Evolutionary conservation across 2,797 vertebrate species (phyloP).

Genomic region (Aldrovandia affinis): DNA sequence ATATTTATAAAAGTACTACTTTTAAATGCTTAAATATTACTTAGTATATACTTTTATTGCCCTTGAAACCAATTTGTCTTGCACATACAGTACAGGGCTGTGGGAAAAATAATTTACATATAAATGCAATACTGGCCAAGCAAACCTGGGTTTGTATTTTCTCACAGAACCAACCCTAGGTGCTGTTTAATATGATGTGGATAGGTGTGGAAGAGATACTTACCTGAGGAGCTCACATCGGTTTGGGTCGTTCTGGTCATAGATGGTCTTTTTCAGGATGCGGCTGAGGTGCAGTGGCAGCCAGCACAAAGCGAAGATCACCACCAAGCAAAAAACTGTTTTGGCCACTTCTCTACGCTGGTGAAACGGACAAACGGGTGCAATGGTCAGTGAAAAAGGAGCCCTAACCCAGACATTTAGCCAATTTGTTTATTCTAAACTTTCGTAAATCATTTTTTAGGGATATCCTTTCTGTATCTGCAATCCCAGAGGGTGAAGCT

Average conservation of each 20-base stretch:
- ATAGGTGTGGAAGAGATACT: neutral
- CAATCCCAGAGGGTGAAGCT: neutral
- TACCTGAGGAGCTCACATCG: constrained; percentile 89
- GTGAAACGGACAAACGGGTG: neutral
- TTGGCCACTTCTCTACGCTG: constrained; percentile 82
- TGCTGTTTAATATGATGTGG: neutral
- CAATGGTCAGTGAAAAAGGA: neutral
- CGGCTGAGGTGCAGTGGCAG: constrained; percentile 88
- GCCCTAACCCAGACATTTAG: neutral
- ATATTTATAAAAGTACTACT: no score
- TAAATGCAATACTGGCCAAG: neutral
- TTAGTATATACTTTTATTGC: no score
- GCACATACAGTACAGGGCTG: neutral
- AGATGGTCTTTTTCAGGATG: constrained; percentile 86
- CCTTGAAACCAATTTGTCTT: neutral
- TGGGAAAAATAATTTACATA: neutral
- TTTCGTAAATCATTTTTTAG: neutral
- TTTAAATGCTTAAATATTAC: no score
- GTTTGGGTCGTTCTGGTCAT: constrained; percentile 79
- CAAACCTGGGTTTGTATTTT: no score
- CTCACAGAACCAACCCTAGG: neutral
- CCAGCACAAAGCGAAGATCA: constrained; percentile 90
- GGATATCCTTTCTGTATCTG: constrained; percentile 2
- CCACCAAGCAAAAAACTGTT: constrained; percentile 87
- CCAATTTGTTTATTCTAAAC: neutral